Base-by-base conservation (phyloP, 2,797 vertebrate genomes). In the Scarus forsteni region DNA sequence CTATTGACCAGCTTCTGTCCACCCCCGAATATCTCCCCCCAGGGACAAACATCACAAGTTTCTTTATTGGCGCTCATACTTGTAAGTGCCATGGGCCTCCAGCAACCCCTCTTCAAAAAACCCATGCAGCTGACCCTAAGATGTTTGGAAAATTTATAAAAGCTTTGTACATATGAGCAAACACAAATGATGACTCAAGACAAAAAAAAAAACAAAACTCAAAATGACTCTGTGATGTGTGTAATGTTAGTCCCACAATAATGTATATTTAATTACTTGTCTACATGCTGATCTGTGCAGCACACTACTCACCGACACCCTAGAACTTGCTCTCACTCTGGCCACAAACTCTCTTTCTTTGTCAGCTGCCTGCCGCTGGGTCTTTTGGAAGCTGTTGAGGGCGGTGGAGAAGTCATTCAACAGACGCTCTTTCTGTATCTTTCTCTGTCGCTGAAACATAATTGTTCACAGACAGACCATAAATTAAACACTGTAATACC, bases 261-360 rank as follows among this genome's bases (percentile, higher is more conserved):
- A 16, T 10, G 15, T 46, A n/a, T 19, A 1, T 49, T 7, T 16
- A 49, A 60, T 18, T 13, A 10, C n/a, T 1, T 14, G 40, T 54
- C 18, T n/a, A 14, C 38, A 2, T 10, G 8, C 11, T 64, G 46
- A 50, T 11, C 3, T 54, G 43, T 10, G 8, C 3, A 16, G 54
- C 56, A 3, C 10, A 14, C 58, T 46, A 95, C 96, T 95, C 91
- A 98, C 97, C 45, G 97, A 99, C 54, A 98, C 87, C 72, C 96
- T 95, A 66, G 98, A 99, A 84, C 95, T 94, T 71, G 97, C 97
- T 90, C 98, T 92, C 67, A 98, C 98, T 91, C 97, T 91, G 69
- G 97, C 98, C 72, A 99, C 98, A 88, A 97, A 97, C 70, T 98
- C 97, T 61, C 95, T 96, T 86, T 99, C 97, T 81, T 94, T 98